A percentile compares a stretch with the other conserved stretches of the same genome.
These are phyloP conservation scores for Galago senegalensis DNA, from an alignment of 2,797 vertebrate species.

Conservation along the genomic window DNA sequence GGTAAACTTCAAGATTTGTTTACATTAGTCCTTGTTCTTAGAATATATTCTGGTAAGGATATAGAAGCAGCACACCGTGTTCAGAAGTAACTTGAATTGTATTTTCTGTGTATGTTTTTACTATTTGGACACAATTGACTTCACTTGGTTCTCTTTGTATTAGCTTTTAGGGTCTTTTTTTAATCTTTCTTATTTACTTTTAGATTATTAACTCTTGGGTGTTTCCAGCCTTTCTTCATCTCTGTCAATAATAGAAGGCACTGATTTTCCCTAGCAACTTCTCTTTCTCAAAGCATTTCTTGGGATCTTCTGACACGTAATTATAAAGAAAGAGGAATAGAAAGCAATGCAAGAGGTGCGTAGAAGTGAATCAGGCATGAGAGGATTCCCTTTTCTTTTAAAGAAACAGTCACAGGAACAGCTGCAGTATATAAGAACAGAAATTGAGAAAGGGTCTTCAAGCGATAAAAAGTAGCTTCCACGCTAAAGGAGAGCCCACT, in stretches of 20 bases:
- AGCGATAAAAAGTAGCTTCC: neutral
- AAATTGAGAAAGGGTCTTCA: neutral
- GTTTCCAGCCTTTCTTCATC: neutral
- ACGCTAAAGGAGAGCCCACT: neutral
- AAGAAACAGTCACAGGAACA: neutral
- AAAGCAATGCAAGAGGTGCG: neutral
- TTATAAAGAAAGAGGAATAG: neutral
- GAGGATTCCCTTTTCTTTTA: neutral
- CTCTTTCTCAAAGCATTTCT: neutral
- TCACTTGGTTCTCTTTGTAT: neutral
- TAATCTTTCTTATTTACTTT: neutral
- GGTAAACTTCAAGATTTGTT: neutral
- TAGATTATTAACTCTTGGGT: neutral
- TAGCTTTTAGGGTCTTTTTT: neutral
- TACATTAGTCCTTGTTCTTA: neutral
- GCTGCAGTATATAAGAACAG: neutral
- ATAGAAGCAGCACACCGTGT: neutral
- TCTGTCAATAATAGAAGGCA: neutral
- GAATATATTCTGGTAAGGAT: neutral
- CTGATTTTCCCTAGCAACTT: neutral
- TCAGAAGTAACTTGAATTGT: conserved; percentile 10
- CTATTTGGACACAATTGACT: conserved; percentile 13
- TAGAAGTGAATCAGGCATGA: neutral
- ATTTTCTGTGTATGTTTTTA: conserved; percentile 21
- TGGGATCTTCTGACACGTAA: neutral